phyloP scores from a whole-genome alignment of 1,140 invertebrate species.

The Trachymyrmex cornetzi region DNA sequence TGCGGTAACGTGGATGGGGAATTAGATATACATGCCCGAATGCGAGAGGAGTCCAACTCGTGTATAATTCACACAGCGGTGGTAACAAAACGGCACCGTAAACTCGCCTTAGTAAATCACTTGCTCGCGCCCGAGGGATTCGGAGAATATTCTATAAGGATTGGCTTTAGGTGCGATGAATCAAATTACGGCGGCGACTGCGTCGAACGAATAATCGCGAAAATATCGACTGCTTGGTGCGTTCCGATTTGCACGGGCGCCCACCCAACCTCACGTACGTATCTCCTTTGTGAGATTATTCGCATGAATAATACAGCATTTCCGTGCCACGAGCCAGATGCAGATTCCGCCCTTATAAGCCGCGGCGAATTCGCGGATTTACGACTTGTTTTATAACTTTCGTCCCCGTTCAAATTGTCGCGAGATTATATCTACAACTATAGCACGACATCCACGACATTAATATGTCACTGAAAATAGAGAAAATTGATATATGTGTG shows the following conservation, averaged over 20 bases:
- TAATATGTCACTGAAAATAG: constrained; percentile 15
- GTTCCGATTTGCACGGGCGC: background rate
- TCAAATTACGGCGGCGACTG: constrained; percentile 20
- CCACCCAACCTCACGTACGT: constrained; percentile 16
- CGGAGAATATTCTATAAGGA: constrained; percentile 47
- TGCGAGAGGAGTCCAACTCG: constrained; percentile 30
- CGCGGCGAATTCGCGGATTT: constrained; percentile 38
- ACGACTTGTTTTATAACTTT: constrained; percentile 59
- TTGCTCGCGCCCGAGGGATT: constrained; percentile 22
- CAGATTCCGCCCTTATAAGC: constrained; percentile 14
- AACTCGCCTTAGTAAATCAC: constrained; percentile 59
- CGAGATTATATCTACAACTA: constrained; percentile 27
- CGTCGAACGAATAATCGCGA: constrained; percentile 55
- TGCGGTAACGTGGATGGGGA: constrained; percentile 11
- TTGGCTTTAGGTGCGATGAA: constrained; percentile 38
- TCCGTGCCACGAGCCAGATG: constrained; percentile 42
- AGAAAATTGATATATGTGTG: no score
- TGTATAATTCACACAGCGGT: constrained; percentile 43
- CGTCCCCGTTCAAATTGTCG: constrained; percentile 22
- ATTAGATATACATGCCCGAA: constrained; percentile 47
- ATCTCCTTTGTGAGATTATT: constrained; percentile 55
- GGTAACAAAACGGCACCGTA: constrained; percentile 49
- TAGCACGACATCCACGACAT: background rate
- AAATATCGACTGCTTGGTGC: background rate
- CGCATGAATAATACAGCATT: constrained; percentile 58